phyloP scores from a whole-genome alignment of 2,113 vertebrate genomes.

The Salminus brasiliensis region DNA sequence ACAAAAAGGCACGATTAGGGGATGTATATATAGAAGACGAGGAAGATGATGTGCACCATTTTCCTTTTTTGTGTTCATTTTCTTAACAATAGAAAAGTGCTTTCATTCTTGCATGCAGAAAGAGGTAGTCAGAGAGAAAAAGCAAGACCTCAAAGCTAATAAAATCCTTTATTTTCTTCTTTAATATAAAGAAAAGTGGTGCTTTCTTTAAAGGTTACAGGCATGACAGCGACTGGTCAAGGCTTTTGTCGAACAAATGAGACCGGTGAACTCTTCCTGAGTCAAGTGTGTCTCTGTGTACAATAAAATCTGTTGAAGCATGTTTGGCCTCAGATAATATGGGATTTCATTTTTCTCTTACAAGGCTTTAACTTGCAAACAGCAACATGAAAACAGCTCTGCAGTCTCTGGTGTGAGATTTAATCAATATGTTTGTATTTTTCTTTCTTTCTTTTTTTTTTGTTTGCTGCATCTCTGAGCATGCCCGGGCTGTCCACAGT shows the following conservation, averaged over 20 bases:
- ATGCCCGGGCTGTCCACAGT: not conserved
- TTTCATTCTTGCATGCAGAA: not conserved
- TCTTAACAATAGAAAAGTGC: not conserved
- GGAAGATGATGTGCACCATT: not conserved
- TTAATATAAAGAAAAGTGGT: not conserved
- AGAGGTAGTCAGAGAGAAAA: not conserved
- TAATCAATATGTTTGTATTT: slow-evolving; percentile 43
- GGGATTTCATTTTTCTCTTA: not conserved
- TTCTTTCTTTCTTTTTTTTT: not conserved
- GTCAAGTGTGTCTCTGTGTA: not conserved
- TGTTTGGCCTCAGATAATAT: not conserved
- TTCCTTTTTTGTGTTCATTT: not conserved
- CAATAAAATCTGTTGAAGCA: slow-evolving; percentile 3
- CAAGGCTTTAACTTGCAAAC: not conserved
- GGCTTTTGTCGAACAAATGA: slow-evolving; percentile 28
- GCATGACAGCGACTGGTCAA: slow-evolving; percentile 49
- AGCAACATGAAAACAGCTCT: not conserved
- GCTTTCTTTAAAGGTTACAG: not conserved
- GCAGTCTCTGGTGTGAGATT: not conserved
- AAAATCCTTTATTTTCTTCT: not conserved
- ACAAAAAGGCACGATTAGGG: not conserved
- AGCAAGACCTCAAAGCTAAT: not conserved
- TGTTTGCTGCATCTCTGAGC: not conserved
- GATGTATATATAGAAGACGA: not conserved
- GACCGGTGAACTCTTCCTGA: not conserved